Percentiles rank a stretch among this genome's conserved stretches.
phyloP scores from a whole-genome alignment of 2,797 vertebrate species.

The Mormyrops boulengeri region DNA sequence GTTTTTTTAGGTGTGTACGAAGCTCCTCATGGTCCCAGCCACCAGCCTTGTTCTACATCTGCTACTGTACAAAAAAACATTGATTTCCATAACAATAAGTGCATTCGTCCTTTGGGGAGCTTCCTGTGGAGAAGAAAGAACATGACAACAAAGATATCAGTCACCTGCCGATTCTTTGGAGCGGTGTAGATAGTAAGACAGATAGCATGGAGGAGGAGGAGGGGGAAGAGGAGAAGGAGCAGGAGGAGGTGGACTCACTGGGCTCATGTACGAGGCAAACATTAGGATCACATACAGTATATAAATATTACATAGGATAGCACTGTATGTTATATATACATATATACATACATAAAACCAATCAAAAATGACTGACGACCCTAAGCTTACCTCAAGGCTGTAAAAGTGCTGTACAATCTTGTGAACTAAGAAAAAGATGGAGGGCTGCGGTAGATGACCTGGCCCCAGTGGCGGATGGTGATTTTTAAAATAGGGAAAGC shows the following conservation, averaged over 20 bases:
- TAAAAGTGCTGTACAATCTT: neutral
- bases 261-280: neutral
- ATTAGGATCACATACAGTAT: neutral
- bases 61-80: slow-evolving; percentile 10
- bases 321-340: neutral
- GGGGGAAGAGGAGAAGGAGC: neutral
- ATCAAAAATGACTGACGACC: neutral
- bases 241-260: neutral
- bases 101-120: neutral
- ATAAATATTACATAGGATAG: neutral
- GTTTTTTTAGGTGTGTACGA: neutral
- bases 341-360: neutral
- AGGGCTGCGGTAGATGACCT: neutral
- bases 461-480: neutral
- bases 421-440: neutral
- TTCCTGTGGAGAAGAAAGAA: neutral
- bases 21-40: neutral
- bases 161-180: neutral
- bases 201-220: neutral
- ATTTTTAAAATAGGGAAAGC: neutral
- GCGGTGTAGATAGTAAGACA: neutral
- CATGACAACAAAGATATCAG: neutral
- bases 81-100: slow-evolving; percentile 24
- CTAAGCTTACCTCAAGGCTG: neutral
- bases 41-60: slow-evolving; percentile 20